Percentiles rank a stretch among this genome's conserved stretches.
Conservation (phyloP, 2,888 invertebrate species). For the Cerceris ruficornis region DNA sequence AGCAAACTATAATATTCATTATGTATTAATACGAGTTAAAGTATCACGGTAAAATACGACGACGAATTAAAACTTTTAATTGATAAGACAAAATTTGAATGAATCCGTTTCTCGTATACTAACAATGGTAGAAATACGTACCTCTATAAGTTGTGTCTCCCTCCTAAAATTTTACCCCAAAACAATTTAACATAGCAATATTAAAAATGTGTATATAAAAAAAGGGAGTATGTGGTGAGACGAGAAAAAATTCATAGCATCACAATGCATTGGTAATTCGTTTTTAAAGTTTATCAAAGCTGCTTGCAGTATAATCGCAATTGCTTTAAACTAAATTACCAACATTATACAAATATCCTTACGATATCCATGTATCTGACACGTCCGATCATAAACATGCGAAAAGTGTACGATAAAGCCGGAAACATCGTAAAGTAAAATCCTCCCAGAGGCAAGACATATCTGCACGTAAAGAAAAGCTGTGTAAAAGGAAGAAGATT, state of each 20-base stretch:
- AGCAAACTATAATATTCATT: slow-evolving; percentile 2
- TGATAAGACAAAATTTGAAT: no score
- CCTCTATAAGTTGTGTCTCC: no score
- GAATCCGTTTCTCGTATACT: no score
- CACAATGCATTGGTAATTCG: slow-evolving; percentile 13
- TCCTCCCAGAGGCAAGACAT: neutral
- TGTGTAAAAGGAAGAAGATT: neutral
- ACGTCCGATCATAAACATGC: slow-evolving; percentile 11
- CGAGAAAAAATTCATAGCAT: slow-evolving; percentile 10
- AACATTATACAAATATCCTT: slow-evolving; percentile 23
- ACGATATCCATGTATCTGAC: slow-evolving; percentile 13
- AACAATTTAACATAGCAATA: neutral
- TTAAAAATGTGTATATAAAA: neutral
- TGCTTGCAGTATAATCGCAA: slow-evolving; percentile 3
- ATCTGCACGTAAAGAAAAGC: neutral
- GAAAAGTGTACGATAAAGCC: slow-evolving; percentile 40
- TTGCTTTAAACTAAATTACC: slow-evolving; percentile 27
- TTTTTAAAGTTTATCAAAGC: slow-evolving; percentile 17
- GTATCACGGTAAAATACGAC: slow-evolving; percentile 26
- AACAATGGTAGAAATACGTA: no score
- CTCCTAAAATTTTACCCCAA: no score
- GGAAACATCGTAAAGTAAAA: slow-evolving; percentile 22
- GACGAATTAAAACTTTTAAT: slow-evolving; percentile 6
- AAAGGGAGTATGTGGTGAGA: neutral
- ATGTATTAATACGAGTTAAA: slow-evolving; percentile 23